Percentiles rank a stretch among this genome's conserved stretches.
phyloP scores from a whole-genome alignment of 2,797 vertebrate species.

The Hippopotamyrus pictus region DNA sequence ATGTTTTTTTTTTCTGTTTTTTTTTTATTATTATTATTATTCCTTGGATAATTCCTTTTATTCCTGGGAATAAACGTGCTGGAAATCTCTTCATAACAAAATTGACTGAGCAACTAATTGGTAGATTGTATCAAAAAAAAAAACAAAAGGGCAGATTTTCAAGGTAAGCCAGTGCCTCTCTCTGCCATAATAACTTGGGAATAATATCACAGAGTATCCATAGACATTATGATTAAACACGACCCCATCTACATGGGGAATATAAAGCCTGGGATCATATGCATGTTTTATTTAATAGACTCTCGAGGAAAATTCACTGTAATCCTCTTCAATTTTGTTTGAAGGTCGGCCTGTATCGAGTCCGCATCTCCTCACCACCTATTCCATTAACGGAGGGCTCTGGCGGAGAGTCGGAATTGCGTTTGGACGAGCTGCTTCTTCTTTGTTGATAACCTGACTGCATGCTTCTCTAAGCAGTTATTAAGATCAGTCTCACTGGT shows the following conservation, averaged over 20 bases:
- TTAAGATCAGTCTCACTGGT: background rate
- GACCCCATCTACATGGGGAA: background rate
- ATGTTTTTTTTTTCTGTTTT: background rate
- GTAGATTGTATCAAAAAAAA: background rate
- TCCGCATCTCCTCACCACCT: background rate
- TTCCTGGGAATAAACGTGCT: background rate
- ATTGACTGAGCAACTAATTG: background rate
- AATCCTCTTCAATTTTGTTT: constrained; percentile 9
- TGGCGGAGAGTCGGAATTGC: background rate
- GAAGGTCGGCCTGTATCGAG: background rate
- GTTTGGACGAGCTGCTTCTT: background rate
- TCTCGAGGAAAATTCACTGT: background rate
- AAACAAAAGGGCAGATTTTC: background rate
- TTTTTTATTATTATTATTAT: background rate
- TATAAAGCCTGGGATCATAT: background rate
- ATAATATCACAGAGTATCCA: background rate
- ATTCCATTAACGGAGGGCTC: background rate
- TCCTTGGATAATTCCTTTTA: background rate
- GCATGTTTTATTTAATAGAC: constrained; percentile 4
- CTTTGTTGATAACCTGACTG: background rate
- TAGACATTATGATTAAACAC: constrained; percentile 1
- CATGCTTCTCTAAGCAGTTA: background rate
- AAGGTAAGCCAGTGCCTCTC: background rate
- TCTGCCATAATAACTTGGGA: background rate
- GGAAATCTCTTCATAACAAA: background rate